phyloP scores from a whole-genome alignment of 2,888 invertebrate genomes.

The Synanthedon vespiformis region DNA sequence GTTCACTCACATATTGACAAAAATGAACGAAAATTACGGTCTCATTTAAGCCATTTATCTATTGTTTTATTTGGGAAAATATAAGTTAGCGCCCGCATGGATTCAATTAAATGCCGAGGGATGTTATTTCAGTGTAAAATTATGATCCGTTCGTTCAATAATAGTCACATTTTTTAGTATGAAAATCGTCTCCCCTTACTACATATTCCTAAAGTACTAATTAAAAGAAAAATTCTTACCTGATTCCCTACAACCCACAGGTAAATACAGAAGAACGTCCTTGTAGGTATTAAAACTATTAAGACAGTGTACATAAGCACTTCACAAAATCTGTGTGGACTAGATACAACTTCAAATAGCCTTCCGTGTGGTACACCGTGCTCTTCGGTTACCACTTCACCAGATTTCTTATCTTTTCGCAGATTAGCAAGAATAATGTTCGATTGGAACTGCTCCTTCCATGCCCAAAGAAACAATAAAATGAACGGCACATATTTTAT shows the following conservation, averaged over 20 bases:
- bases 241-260: slow-evolving; percentile 87
- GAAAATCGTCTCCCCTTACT: too few species aligned
- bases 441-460: slow-evolving; percentile 79
- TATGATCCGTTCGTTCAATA: too few species aligned
- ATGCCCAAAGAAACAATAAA: slow-evolving; percentile 77
- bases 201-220: slow-evolving; percentile 1
- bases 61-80: too few species aligned
- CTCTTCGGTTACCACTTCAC: slow-evolving; percentile 75
- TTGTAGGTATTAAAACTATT: slow-evolving; percentile 75
- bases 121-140: too few species aligned
- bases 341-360: slow-evolving; percentile 82
- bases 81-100: too few species aligned
- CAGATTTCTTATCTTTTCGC: slow-evolving; percentile 79
- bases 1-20: too few species aligned
- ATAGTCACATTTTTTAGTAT: too few species aligned
- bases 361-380: slow-evolving; percentile 84
- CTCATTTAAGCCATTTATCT: too few species aligned
- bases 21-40: too few species aligned
- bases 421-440: slow-evolving; percentile 83
- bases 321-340: slow-evolving; percentile 87
- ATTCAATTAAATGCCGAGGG: too few species aligned
- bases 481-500: slow-evolving; percentile 51
- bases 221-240: slow-evolving; percentile 44
- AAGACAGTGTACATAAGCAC: slow-evolving; percentile 77
- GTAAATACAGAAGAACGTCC: slow-evolving; percentile 76